Evolutionary conservation across 2,797 vertebrate species (phyloP).

Genomic region (Danio albolineatus): DNA sequence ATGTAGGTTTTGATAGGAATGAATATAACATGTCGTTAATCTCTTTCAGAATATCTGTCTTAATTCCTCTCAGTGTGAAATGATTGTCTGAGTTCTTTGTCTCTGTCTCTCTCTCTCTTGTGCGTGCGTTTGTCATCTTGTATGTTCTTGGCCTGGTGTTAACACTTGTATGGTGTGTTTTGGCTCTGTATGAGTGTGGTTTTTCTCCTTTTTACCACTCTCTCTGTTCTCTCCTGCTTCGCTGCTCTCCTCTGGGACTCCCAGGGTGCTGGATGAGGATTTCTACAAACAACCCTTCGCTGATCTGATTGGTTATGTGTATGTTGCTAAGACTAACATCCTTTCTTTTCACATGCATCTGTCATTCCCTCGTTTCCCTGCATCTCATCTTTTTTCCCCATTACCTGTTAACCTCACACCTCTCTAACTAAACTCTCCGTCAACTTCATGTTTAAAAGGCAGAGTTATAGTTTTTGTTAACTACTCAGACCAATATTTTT

Average conservation of each 20-base stretch:
- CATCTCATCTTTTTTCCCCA: constrained; percentile 34
- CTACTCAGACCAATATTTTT: neutral
- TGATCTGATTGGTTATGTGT: constrained; percentile 99
- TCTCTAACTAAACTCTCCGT: constrained; percentile 22
- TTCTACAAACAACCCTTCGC: constrained; percentile 99
- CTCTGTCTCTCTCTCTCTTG: constrained; percentile 7
- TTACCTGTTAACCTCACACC: neutral
- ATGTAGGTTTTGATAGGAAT: neutral
- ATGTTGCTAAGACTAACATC: constrained; percentile 95
- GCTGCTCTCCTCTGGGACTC: constrained; percentile 90
- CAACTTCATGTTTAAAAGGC: constrained; percentile 1
- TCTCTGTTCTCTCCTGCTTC: constrained; percentile 85
- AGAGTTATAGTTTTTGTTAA: neutral
- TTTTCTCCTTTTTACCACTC: constrained; percentile 84
- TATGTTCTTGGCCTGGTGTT: constrained; percentile 30
- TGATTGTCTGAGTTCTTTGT: constrained; percentile 1
- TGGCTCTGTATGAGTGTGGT: constrained; percentile 67
- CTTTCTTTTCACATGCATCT: constrained; percentile 59
- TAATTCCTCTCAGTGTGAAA: neutral
- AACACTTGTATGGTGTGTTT: no score
- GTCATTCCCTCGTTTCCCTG: constrained; percentile 51
- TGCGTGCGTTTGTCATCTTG: neutral
- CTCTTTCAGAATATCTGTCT: neutral
- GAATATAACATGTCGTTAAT: neutral
- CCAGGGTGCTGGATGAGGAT: constrained; percentile 99